Base-by-base conservation (phyloP, 2,888 invertebrate species). In the Auanema freiburgensis region DNA sequence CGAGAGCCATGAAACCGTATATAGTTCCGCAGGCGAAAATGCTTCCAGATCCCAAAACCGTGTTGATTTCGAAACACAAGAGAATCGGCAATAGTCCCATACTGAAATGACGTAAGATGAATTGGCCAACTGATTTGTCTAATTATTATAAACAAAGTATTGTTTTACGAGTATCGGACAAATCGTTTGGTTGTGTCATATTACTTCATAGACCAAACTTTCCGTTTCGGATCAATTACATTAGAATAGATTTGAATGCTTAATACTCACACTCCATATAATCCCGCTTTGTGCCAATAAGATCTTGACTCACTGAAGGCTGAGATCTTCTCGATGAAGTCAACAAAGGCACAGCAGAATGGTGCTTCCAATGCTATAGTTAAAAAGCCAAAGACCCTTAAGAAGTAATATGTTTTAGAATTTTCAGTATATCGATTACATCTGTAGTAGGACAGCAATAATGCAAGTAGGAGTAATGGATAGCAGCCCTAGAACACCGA, bases 321-420 rank as follows among this genome's bases (percentile, higher is more conserved):
- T 65, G 92, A 91, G 59, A 94, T 87, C 67, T 89, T 89, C 86
- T 92, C 91, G 62, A 96, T 93, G 87, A 92, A 92, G 84, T 95
- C 96, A 72, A 97, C 89, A 86, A 94, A 97, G 87, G 93, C 89
- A 86, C 95, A 97, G 86, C 95, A 96, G 85, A 92, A 96, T 0
- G 97, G 97, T 46, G 96, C 95, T 86, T 97, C 97, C 80, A 95
- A 89, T 51, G 91, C 89, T 76, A 94, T 88, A 67, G 92, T 89
- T 68, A 92, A 83, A 86, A 96, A 93, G 46, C 94, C 96, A 68
- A 91, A 90, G 69, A 93, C 82, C 83, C 88, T 88, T 53, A 63
- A 78, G 12, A 24, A 8, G 18, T 53, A 12, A 40, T n/a, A n/a
- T 59, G 12, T 4, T 40, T 11, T 12, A 33, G 21, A 33, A 21